These are phyloP conservation scores for Myiozetetes cayanensis DNA, from an alignment of 2,113 vertebrate species.

Conservation along the genomic window DNA sequence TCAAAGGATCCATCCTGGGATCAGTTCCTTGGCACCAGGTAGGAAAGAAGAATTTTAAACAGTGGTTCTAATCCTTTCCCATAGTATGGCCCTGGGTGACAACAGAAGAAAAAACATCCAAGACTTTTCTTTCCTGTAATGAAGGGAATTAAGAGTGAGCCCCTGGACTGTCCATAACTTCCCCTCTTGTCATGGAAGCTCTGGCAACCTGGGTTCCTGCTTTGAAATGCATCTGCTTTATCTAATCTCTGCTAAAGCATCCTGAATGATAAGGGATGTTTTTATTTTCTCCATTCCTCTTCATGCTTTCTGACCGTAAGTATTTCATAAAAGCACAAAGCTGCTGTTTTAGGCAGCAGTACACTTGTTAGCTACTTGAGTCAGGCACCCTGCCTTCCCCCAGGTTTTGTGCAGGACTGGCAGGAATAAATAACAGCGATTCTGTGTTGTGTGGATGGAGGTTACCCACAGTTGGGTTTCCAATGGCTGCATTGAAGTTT, in stretches of 20 bases:
- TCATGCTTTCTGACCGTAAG: accelerated
- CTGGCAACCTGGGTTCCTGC: background rate
- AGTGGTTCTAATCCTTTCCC: background rate
- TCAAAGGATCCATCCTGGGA: background rate
- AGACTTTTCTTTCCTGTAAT: background rate
- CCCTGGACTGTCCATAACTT: background rate
- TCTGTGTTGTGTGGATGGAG: background rate
- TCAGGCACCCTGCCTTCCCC: background rate
- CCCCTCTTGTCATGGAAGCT: background rate
- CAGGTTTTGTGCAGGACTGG: background rate
- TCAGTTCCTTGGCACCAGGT: background rate
- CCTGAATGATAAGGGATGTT: background rate
- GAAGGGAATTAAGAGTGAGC: background rate
- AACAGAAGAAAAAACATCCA: background rate
- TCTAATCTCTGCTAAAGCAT: background rate
- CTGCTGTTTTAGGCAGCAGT: background rate
- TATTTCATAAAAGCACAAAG: background rate
- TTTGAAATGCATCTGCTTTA: background rate
- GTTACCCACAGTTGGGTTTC: background rate
- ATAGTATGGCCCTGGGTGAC: background rate
- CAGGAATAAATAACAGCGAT: background rate
- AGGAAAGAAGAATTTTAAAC: background rate
- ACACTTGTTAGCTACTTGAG: background rate
- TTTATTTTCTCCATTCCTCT: background rate
- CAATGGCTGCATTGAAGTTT: background rate